Evolutionary conservation across 2,113 vertebrate species (phyloP).

Genomic region (Hydrolagus affinis): DNA sequence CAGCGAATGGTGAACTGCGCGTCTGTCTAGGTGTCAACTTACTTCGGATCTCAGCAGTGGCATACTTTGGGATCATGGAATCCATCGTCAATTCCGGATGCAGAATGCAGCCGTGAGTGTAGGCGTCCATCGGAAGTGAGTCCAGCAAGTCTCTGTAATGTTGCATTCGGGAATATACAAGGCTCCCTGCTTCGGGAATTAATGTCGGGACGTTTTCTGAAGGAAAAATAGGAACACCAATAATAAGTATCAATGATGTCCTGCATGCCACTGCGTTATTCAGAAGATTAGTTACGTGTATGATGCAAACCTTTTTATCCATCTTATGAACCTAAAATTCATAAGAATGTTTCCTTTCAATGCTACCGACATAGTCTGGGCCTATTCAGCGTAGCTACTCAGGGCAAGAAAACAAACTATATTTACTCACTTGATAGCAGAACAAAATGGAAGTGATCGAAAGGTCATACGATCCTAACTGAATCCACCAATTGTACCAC

Average conservation of each 20-base stretch:
- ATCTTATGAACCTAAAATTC: background rate
- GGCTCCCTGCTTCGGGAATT: slow-evolving; percentile 74
- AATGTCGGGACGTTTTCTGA: slow-evolving; percentile 77
- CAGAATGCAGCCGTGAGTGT: slow-evolving; percentile 97
- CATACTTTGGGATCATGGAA: slow-evolving; percentile 99
- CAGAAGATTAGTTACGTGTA: no score
- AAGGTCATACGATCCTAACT: no score
- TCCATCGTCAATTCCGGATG: slow-evolving; percentile 95
- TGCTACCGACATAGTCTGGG: background rate
- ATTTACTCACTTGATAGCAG: background rate
- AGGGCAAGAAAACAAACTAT: background rate
- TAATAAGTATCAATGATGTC: background rate
- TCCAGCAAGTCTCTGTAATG: slow-evolving; percentile 92
- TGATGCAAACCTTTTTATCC: background rate
- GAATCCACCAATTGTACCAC: no score
- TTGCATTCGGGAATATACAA: slow-evolving; percentile 71
- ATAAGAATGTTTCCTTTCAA: no score
- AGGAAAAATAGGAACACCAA: background rate
- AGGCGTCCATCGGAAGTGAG: slow-evolving; percentile 92
- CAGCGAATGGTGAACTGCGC: no score
- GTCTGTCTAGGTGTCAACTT: slow-evolving; percentile 60
- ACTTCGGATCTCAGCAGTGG: slow-evolving; percentile 98
- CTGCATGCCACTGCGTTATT: no score
- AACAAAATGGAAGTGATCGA: no score
- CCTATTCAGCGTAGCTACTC: background rate